phyloP scores from a whole-genome alignment of 2,113 vertebrate genomes.

The Aythya baeri region DNA sequence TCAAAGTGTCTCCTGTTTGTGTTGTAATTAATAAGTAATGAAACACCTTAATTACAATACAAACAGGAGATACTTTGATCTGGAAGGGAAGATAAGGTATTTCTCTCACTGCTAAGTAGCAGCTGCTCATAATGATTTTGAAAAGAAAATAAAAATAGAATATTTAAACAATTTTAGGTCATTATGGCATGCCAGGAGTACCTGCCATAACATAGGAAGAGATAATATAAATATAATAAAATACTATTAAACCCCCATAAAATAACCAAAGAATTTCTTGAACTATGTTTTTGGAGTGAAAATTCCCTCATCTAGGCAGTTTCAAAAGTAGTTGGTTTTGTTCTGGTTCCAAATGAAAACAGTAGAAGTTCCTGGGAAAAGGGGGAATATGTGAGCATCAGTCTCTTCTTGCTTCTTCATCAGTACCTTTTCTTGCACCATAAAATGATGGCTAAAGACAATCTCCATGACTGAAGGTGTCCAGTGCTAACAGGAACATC shows the following conservation, averaged over 20 bases:
- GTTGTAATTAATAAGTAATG: constrained; percentile 56
- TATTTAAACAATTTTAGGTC: constrained; percentile 18
- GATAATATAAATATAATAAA: constrained; percentile 37
- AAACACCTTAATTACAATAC: constrained; percentile 52
- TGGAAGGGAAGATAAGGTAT: constrained; percentile 1
- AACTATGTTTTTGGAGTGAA: not conserved
- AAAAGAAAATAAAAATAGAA: constrained; percentile 51
- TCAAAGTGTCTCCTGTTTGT: constrained; percentile 40
- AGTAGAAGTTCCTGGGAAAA: constrained; percentile 19
- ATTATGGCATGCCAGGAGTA: not conserved
- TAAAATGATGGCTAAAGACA: not conserved
- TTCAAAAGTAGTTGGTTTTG: constrained; percentile 11
- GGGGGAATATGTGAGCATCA: not conserved
- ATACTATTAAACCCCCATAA: not conserved
- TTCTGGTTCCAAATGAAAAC: constrained; percentile 25
- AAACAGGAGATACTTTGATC: constrained; percentile 53
- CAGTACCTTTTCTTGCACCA: not conserved
- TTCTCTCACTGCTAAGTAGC: constrained; percentile 5
- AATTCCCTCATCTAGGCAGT: not conserved
- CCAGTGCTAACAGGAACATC: not conserved
- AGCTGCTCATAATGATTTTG: constrained; percentile 15
- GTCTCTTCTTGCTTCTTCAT: not conserved
- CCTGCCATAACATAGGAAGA: not conserved
- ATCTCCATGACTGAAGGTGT: not conserved
- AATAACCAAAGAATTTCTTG: constrained; percentile 25